These are phyloP conservation scores for Helarctos malayanus DNA, from an alignment of 2,797 vertebrate species.

Conservation along the genomic window DNA sequence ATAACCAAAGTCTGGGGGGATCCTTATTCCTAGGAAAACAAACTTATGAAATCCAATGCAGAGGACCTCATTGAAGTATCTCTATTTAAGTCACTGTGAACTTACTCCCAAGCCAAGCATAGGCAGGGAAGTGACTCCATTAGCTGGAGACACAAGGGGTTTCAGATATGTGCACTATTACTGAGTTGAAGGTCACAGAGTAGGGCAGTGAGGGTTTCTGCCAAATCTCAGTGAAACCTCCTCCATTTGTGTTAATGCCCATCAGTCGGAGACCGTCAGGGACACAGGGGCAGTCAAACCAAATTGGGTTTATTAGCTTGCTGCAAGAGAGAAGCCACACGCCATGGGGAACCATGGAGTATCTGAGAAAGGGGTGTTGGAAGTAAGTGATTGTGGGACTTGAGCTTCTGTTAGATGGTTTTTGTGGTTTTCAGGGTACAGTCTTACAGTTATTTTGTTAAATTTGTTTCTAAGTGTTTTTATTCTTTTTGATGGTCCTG, in stretches of 20 bases:
- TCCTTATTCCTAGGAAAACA: neutral
- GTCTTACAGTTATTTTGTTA: slow-evolving; percentile 20
- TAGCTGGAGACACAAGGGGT: neutral
- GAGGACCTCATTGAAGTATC: neutral
- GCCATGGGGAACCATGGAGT: neutral
- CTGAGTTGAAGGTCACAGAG: neutral
- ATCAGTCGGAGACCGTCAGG: neutral
- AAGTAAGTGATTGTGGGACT: neutral
- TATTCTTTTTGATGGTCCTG: neutral
- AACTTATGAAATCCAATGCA: neutral
- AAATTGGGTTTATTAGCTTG: neutral
- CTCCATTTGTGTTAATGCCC: neutral
- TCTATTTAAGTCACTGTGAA: neutral
- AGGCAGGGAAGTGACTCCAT: neutral
- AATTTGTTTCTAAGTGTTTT: neutral
- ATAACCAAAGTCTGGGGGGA: neutral
- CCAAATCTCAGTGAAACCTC: neutral
- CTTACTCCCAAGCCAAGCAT: neutral
- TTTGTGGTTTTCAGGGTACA: neutral
- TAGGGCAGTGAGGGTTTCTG: neutral
- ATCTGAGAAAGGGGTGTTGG: neutral
- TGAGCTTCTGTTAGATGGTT: neutral
- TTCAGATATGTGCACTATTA: neutral
- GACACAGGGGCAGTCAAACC: neutral
- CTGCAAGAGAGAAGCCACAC: neutral